Evolutionary conservation across 2,113 vertebrate genomes (phyloP).

Genomic region (Sarotherodon lohbergeri): DNA sequence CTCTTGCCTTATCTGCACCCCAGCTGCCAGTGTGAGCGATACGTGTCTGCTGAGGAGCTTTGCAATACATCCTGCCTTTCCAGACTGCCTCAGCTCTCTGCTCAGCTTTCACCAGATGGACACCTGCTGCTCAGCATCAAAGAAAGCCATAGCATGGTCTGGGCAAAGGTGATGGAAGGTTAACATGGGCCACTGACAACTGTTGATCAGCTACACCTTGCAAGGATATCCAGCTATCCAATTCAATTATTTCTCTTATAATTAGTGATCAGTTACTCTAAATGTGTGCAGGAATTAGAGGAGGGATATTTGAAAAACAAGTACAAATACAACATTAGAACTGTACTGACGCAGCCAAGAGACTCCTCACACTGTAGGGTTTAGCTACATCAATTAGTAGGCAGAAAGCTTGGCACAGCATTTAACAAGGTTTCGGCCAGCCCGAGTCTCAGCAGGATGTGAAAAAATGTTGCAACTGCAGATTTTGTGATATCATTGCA

Average conservation of each 20-base stretch:
- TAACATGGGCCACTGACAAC: background rate
- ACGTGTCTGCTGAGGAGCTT: conserved; percentile 84
- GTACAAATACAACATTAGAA: background rate
- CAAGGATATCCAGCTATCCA: background rate
- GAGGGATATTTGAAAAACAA: background rate
- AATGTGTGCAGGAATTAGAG: background rate
- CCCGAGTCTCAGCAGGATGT: background rate
- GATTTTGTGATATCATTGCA: background rate
- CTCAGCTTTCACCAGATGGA: conserved; percentile 64
- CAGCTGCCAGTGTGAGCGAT: conserved; percentile 83
- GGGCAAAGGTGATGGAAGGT: conserved; percentile 34
- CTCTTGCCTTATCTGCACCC: background rate
- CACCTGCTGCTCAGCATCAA: conserved; percentile 73
- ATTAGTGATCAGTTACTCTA: background rate
- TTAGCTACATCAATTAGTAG: background rate
- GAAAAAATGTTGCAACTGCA: background rate
- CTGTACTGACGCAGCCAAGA: background rate
- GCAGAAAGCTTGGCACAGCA: background rate
- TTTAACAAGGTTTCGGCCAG: background rate
- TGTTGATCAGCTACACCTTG: background rate
- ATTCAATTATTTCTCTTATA: background rate
- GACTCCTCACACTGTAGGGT: background rate
- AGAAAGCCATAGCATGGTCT: conserved; percentile 52
- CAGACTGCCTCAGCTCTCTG: conserved; percentile 72
- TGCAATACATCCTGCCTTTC: conserved; percentile 82